Percentiles rank a stretch among this genome's conserved stretches.
These are phyloP conservation scores for Ochotona curzoniae DNA, from an alignment of 2,113 vertebrate species.

Conservation along the genomic window DNA sequence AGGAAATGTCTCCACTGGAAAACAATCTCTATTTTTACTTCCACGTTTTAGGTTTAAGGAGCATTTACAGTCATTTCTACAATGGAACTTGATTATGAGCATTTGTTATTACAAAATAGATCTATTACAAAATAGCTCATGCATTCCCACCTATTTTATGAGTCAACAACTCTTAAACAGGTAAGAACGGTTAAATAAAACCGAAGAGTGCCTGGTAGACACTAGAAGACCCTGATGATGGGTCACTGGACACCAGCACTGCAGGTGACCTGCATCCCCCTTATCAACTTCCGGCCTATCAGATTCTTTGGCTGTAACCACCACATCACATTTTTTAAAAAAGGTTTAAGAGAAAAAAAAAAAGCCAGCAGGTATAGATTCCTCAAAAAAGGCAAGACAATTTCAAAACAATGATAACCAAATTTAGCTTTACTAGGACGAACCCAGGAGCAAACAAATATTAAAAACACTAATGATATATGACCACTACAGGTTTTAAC, in stretches of 20 bases:
- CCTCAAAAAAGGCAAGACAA: neutral
- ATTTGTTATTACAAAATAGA: neutral
- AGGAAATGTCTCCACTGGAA: neutral
- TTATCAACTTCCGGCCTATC: neutral
- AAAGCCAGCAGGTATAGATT: neutral
- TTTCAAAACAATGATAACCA: neutral
- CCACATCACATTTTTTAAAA: neutral
- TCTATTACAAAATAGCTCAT: neutral
- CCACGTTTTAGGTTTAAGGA: neutral
- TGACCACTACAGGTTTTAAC: neutral
- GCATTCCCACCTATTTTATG: conserved; percentile 27
- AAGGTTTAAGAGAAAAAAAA: neutral
- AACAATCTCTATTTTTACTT: neutral
- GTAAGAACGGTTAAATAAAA: neutral
- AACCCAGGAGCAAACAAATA: neutral
- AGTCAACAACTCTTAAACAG: conserved; percentile 20
- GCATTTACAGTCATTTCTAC: neutral
- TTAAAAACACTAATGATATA: neutral
- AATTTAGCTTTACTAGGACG: neutral
- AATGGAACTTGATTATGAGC: neutral
- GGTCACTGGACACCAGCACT: neutral
- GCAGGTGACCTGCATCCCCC: neutral
- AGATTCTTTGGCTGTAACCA: neutral
- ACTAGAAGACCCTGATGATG: neutral
- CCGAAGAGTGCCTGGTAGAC: neutral